Evolutionary conservation across 2,888 invertebrate species (phyloP).

Genomic region (Diarsia dahlii): DNA sequence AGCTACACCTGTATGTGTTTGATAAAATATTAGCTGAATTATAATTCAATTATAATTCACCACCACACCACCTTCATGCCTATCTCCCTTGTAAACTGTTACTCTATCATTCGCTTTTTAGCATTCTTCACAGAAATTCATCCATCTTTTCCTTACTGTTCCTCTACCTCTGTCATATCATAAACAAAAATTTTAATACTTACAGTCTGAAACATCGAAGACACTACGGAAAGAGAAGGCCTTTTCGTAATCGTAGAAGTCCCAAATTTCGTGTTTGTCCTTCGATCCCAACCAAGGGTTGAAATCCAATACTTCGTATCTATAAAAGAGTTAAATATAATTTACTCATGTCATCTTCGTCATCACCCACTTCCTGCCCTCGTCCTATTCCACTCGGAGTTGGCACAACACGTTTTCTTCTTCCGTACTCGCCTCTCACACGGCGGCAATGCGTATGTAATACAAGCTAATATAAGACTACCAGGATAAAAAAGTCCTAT

Average conservation of each 20-base stretch:
- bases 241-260: constrained; percentile 66
- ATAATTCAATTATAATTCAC: too few species aligned
- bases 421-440: not conserved
- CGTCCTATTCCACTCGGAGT: not conserved
- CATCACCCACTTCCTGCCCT: not conserved
- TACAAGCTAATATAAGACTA: too few species aligned
- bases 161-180: too few species aligned
- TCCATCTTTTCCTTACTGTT: not conserved
- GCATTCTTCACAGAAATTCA: not conserved
- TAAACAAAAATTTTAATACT: constrained; percentile 28
- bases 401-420: not conserved
- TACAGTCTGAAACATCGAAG: constrained; percentile 51
- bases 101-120: not conserved
- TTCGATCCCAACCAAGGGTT: constrained; percentile 73
- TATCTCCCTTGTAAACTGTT: not conserved
- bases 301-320: constrained; percentile 74
- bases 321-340: constrained; percentile 57
- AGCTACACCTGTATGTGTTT: too few species aligned
- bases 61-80: not conserved
- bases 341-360: not conserved
- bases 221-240: constrained; percentile 43
- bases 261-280: constrained; percentile 75
- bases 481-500: too few species aligned
- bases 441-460: not conserved
- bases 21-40: too few species aligned